Percentiles rank a stretch among this genome's conserved stretches.
phyloP scores from a whole-genome alignment of 1,140 invertebrate species.

The Whitmania pigra region DNA sequence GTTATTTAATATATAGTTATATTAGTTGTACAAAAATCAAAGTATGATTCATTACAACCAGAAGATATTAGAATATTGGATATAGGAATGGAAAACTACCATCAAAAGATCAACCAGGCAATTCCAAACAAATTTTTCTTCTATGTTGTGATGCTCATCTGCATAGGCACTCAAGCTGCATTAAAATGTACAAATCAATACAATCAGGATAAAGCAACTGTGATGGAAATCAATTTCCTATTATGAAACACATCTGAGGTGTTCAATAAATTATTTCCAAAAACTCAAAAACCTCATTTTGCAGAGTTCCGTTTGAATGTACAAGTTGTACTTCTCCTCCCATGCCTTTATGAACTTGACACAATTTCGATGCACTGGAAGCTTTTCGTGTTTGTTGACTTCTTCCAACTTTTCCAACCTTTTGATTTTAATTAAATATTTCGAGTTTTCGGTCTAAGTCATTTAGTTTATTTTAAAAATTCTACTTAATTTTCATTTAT shows the following conservation, averaged over 20 bases:
- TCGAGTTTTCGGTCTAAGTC: background rate
- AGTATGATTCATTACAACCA: too few species aligned
- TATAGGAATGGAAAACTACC: constrained; percentile 30
- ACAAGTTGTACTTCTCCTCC: constrained; percentile 58
- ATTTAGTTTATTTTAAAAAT: background rate
- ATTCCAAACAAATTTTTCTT: constrained; percentile 46
- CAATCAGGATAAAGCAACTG: background rate
- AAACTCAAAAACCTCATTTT: constrained; percentile 39
- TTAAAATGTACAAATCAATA: constrained; percentile 22
- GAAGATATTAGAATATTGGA: background rate
- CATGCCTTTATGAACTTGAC: constrained; percentile 57
- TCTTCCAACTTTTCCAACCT: constrained; percentile 53
- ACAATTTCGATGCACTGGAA: constrained; percentile 56
- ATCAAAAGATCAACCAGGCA: constrained; percentile 47
- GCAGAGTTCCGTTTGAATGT: constrained; percentile 62
- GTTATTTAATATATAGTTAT: too few species aligned
- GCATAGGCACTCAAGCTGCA: constrained; percentile 42
- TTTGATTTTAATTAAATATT: constrained; percentile 7
- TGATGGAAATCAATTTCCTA: background rate
- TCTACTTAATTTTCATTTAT: background rate
- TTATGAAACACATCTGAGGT: background rate
- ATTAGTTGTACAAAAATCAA: too few species aligned
- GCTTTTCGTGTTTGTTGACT: constrained; percentile 55
- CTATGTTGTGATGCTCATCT: constrained; percentile 43
- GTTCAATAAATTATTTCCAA: too few species aligned